Evolutionary conservation across 2,797 vertebrate species (phyloP), one percentile per base, ranked within the genome.

Genomic region (Nyctalus aviator): DNA sequence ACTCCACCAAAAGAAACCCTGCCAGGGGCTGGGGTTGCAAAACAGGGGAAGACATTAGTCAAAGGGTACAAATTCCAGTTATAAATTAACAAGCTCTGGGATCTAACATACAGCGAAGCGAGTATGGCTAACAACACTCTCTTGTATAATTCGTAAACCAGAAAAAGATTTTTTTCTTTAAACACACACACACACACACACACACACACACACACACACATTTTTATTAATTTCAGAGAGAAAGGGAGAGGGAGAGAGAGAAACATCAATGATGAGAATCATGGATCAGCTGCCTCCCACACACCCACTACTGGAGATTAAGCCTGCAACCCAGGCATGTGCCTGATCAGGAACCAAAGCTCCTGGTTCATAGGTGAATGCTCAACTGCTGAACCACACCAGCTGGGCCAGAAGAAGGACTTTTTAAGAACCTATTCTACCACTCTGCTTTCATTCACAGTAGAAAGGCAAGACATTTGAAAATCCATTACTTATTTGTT

Each of bases 401-500:
- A 10, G 57, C 57, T 27, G 57, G 25, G 23, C 68, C 32, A 76
- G 21, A 82, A 72, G 62, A 90, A 96, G 48, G 75, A 50, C 85
- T 44, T 46, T 84, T 83, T 76, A 95, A 68, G 62, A 30, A 81
- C 8, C 6, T 35, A 71, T 78, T 93, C 30, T n/a, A 72, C 8
- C 57, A 73, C 69, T 92, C 59, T 85, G 7, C 35, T 83, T 79
- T 89, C 71, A 53, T 75, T 87, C 84, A 84, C 32, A 71, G 32
- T 9, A 4, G 9, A 86, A 10, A 85, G 18, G 41, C 4, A 46
- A 83, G 76, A 79, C 53, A 84, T 75, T 57, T 84, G 50, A 72
- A 72, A 83, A 89, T n/a, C 41, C n/a, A 90, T 44, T 55, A 20
- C n/a, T 76, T 87, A 75, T 69, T 82, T 53, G 44, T 77, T 91